Conservation (phyloP, 2,113 vertebrate species). For the Chrysochloris asiatica region DNA sequence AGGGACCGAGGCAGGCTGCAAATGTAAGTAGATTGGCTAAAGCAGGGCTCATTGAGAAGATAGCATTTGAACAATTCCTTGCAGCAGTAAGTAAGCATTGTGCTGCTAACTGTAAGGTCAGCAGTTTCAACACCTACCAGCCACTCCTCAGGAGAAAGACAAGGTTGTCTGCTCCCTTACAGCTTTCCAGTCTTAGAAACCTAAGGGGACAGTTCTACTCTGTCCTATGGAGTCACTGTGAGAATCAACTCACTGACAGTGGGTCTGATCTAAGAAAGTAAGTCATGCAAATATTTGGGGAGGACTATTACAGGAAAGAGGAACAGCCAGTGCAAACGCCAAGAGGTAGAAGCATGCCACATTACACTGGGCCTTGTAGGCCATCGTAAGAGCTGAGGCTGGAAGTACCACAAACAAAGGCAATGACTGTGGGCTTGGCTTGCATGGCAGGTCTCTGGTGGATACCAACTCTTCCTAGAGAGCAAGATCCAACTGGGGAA, state of each 20-base stretch:
- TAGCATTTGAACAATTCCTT: background rate
- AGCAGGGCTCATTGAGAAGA: background rate
- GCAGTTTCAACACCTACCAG: no score
- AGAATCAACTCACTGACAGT: no score
- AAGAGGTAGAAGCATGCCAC: background rate
- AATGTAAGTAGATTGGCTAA: background rate
- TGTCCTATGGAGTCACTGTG: no score
- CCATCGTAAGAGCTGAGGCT: background rate
- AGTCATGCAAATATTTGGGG: background rate
- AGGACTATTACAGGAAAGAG: background rate
- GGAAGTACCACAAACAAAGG: background rate
- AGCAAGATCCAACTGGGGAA: background rate
- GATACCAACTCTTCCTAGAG: background rate
- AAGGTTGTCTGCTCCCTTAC: no score
- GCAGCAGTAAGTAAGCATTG: no score
- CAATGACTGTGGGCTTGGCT: background rate
- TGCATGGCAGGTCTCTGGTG: background rate
- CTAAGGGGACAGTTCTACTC: no score
- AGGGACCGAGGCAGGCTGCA: background rate
- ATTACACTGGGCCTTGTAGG: background rate
- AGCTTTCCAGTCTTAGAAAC: no score
- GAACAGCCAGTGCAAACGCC: background rate
- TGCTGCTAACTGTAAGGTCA: no score
- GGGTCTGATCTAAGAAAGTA: background rate
- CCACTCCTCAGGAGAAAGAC: no score